Evolutionary conservation across 2,888 invertebrate genomes (phyloP).

Genomic region (Drosophila eohydei): DNA sequence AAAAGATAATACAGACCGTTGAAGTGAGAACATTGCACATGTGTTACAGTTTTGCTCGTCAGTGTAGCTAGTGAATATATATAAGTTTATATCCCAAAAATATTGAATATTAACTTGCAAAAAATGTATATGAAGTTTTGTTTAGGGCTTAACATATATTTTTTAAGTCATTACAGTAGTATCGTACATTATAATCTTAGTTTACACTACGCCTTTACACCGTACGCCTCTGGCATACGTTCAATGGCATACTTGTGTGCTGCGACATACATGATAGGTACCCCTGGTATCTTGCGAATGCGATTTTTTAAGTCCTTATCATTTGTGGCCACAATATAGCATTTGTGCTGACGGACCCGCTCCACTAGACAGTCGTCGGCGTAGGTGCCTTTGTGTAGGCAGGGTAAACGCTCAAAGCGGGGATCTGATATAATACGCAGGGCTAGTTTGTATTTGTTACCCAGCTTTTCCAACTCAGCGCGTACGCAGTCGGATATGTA

Average conservation of each 20-base stretch:
- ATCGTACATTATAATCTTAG: constrained; percentile 18
- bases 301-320: constrained; percentile 98
- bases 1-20: too few species aligned
- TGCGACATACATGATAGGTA: constrained; percentile 99
- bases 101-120: too few species aligned
- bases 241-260: constrained; percentile 98
- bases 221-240: constrained; percentile 99
- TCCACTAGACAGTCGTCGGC: constrained; percentile 99
- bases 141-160: constrained; percentile 29
- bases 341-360: constrained; percentile 98
- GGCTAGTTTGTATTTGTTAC: constrained; percentile 97
- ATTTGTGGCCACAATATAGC: constrained; percentile 99
- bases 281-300: constrained; percentile 98
- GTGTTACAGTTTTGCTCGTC: too few species aligned
- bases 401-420: constrained; percentile 95
- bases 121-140: too few species aligned
- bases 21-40: too few species aligned
- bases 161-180: constrained; percentile 14
- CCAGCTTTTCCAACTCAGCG: constrained; percentile 98
- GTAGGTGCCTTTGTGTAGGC: constrained; percentile 98
- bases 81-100: too few species aligned
- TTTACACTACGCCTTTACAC: constrained; percentile 87
- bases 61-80: too few species aligned
- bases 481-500: constrained; percentile 99
- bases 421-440: constrained; percentile 97